A percentile compares a stretch with the other conserved stretches of the same genome.
These are phyloP conservation scores for Lasioglossum villosulum DNA, from an alignment of 2,888 invertebrate genomes.

Conservation along the genomic window DNA sequence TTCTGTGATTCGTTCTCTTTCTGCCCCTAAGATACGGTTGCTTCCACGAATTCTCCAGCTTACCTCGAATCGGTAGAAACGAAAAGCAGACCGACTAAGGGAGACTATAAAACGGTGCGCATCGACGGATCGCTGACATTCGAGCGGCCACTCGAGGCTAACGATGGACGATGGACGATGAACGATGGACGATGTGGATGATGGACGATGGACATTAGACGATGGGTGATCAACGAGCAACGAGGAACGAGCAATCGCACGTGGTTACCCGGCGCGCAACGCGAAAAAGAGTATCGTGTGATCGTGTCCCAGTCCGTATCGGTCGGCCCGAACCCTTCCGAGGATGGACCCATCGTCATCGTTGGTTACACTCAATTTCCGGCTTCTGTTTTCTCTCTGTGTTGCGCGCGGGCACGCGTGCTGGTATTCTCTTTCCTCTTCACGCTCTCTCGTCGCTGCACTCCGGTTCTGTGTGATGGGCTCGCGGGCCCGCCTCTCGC, in stretches of 20 bases:
- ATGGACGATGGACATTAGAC: neutral
- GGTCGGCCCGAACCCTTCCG: neutral
- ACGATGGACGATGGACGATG: neutral
- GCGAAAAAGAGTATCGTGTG: conserved; percentile 17
- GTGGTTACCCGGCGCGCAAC: conserved; percentile 17
- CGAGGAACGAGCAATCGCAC: neutral
- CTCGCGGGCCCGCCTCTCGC: neutral
- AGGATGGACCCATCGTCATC: conserved; percentile 1
- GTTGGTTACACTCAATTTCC: neutral
- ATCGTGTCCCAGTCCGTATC: neutral
- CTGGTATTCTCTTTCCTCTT: neutral
- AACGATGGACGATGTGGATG: neutral
- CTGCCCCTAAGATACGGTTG: neutral
- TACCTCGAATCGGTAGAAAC: conserved; percentile 19
- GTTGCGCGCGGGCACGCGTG: neutral
- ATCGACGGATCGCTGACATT: conserved; percentile 46
- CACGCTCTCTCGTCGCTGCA: neutral
- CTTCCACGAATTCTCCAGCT: neutral
- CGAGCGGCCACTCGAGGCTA: neutral
- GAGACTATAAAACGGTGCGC: conserved; percentile 45
- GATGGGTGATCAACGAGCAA: neutral
- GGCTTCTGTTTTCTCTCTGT: neutral
- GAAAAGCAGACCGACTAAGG: conserved; percentile 52
- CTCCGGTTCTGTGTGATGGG: conserved; percentile 33
- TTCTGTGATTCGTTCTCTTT: neutral